Percentiles rank a stretch among this genome's conserved stretches.
phyloP scores from a whole-genome alignment of 2,888 invertebrate species.

The Mesochorus sp. region DNA sequence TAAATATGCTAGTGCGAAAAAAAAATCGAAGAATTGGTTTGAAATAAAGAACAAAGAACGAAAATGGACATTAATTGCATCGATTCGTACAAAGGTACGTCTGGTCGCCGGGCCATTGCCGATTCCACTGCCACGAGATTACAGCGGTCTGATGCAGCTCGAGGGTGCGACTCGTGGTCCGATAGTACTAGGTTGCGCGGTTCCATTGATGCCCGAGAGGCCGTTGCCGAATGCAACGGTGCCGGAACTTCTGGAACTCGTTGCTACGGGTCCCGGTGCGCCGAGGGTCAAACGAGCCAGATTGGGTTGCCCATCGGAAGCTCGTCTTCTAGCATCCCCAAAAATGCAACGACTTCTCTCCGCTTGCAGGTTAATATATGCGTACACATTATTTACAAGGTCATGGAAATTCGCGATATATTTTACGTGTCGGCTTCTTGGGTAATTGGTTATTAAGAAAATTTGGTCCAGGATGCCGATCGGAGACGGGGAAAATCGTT shows the following conservation, averaged over 20 bases:
- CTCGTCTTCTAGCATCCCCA: conserved; percentile 80
- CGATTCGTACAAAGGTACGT: conserved; percentile 76
- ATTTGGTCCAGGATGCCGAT: no score
- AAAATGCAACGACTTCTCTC: conserved; percentile 82
- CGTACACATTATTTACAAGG: neutral
- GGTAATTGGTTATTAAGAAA: no score
- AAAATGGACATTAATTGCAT: conserved; percentile 1
- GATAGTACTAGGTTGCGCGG: conserved; percentile 83
- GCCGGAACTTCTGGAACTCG: conserved; percentile 77
- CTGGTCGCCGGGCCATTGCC: conserved; percentile 82
- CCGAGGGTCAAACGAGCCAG: conserved; percentile 78
- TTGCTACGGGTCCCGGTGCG: conserved; percentile 79
- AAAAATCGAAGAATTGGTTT: neutral
- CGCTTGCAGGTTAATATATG: conserved; percentile 79
- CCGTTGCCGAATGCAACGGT: conserved; percentile 76
- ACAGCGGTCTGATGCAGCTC: conserved; percentile 82
- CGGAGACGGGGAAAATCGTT: no score
- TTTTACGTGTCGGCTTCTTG: no score
- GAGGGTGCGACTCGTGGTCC: conserved; percentile 78
- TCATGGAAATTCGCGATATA: no score
- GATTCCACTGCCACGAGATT: conserved; percentile 79
- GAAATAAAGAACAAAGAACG: conserved; percentile 1
- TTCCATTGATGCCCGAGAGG: conserved; percentile 78
- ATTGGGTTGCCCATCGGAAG: conserved; percentile 80
- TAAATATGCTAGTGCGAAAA: no score